Evolutionary conservation across 2,888 invertebrate species (phyloP).

Genomic region (Cheilosia urbana): DNA sequence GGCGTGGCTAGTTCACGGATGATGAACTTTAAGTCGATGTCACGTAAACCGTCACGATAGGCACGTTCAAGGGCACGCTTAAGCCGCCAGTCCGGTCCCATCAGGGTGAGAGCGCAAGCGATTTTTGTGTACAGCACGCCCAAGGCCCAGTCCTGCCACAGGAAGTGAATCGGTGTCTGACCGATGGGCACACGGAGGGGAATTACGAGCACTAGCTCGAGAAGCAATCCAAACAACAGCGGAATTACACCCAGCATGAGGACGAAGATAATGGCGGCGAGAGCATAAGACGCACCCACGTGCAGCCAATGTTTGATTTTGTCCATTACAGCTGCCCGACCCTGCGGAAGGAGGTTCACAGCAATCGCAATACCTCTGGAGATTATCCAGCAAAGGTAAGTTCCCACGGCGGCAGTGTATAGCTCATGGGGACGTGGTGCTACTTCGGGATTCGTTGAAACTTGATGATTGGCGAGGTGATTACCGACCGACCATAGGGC

Average conservation of each 20-base stretch:
- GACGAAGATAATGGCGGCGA: slow-evolving; percentile 88
- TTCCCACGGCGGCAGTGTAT: slow-evolving; percentile 96
- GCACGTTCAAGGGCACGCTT: slow-evolving; percentile 96
- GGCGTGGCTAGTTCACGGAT: slow-evolving; percentile 94
- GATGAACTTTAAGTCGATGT: slow-evolving; percentile 95
- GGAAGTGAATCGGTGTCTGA: slow-evolving; percentile 94
- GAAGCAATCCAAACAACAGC: slow-evolving; percentile 93
- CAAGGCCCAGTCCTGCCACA: slow-evolving; percentile 99
- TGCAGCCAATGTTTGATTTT: slow-evolving; percentile 90
- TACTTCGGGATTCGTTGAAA: slow-evolving; percentile 80
- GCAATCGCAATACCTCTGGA: slow-evolving; percentile 92
- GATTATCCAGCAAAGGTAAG: slow-evolving; percentile 97
- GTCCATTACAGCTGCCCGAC: slow-evolving; percentile 90
- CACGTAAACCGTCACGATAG: slow-evolving; percentile 96
- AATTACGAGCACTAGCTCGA: slow-evolving; percentile 95
- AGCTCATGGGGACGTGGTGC: slow-evolving; percentile 94
- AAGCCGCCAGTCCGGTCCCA: slow-evolving; percentile 98
- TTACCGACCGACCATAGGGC: slow-evolving; percentile 90
- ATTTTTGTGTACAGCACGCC: slow-evolving; percentile 99
- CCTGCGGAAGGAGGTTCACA: slow-evolving; percentile 95
- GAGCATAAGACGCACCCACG: slow-evolving; percentile 89
- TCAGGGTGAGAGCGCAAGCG: slow-evolving; percentile 97
- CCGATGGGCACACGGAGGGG: slow-evolving; percentile 96
- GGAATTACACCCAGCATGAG: slow-evolving; percentile 96
- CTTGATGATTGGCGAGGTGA: slow-evolving; percentile 78